These are phyloP conservation scores for Sylvicola cinctus DNA, from an alignment of 2,888 invertebrate genomes.

Conservation along the genomic window DNA sequence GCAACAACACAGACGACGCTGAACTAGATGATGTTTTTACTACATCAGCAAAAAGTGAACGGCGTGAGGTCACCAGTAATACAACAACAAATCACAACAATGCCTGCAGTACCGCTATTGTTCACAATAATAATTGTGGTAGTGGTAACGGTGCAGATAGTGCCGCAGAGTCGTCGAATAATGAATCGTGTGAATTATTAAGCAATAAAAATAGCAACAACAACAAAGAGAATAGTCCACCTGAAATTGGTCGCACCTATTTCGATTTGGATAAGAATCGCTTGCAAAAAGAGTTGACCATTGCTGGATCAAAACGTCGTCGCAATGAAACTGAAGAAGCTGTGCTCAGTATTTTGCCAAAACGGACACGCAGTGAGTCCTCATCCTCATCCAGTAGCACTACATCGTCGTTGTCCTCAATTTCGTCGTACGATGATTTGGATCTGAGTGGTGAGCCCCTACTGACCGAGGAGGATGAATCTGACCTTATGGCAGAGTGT, in stretches of 20 bases:
- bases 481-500: constrained; percentile 14
- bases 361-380: constrained; percentile 19
- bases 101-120: too few relatives aligned
- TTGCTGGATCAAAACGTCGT: constrained; percentile 23
- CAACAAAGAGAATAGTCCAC: constrained; percentile 26
- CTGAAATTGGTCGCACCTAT: constrained; percentile 22
- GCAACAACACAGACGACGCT: background rate
- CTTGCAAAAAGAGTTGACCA: constrained; percentile 12
- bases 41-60: too few relatives aligned
- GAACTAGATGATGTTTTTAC: constrained; percentile 1
- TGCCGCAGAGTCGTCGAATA: too few relatives aligned
- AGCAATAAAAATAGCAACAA: constrained; percentile 1
- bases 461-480: constrained; percentile 10
- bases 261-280: constrained; percentile 27
- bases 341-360: constrained; percentile 30
- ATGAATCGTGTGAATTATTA: too few relatives aligned
- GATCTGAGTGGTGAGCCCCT: background rate
- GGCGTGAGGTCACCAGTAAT: too few relatives aligned
- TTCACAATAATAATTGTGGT: too few relatives aligned
- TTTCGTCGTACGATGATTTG: background rate
- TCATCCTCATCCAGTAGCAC: too few relatives aligned
- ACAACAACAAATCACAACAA: too few relatives aligned
- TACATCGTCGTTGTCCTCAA: too few relatives aligned
- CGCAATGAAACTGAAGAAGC: constrained; percentile 34
- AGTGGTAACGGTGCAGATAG: too few relatives aligned